Conservation (phyloP, 2,888 invertebrate species). For the Cataglyphis livida region DNA sequence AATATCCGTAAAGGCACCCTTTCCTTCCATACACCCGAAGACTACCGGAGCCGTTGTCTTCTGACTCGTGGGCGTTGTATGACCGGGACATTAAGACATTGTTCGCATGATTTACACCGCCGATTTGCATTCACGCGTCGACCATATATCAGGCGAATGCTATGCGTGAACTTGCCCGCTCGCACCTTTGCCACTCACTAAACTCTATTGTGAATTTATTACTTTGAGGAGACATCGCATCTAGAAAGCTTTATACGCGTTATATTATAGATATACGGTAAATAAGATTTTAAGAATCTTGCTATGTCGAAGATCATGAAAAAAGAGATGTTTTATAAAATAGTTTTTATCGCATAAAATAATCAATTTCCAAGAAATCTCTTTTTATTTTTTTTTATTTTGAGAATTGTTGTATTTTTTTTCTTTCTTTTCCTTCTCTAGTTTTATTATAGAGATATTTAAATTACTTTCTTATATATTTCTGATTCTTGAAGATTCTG, state of each 20-base stretch:
- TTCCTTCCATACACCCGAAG: constrained; percentile 68
- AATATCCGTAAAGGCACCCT: constrained; percentile 80
- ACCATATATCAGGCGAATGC: constrained; percentile 85
- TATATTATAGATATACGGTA: too few relatives aligned
- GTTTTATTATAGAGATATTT: not conserved
- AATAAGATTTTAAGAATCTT: not conserved
- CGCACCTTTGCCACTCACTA: constrained; percentile 41
- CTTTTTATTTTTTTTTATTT: not conserved
- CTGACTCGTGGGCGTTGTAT: constrained; percentile 84
- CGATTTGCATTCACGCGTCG: constrained; percentile 85
- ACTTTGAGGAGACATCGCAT: constrained; percentile 3
- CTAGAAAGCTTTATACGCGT: not conserved
- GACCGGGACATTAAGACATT: constrained; percentile 86
- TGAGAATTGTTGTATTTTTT: not conserved
- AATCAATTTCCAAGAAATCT: not conserved
- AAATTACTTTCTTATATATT: not conserved
- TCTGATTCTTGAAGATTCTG: not conserved
- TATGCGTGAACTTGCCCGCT: constrained; percentile 61
- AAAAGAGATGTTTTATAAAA: not conserved
- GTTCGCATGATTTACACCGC: constrained; percentile 85
- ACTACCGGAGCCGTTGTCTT: constrained; percentile 81
- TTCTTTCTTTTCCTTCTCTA: not conserved
- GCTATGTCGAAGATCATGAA: not conserved
- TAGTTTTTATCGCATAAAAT: not conserved
- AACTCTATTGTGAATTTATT: constrained; percentile 49